phyloP scores from a whole-genome alignment of 2,113 vertebrate species.

The Psammodynastes pulverulentus region DNA sequence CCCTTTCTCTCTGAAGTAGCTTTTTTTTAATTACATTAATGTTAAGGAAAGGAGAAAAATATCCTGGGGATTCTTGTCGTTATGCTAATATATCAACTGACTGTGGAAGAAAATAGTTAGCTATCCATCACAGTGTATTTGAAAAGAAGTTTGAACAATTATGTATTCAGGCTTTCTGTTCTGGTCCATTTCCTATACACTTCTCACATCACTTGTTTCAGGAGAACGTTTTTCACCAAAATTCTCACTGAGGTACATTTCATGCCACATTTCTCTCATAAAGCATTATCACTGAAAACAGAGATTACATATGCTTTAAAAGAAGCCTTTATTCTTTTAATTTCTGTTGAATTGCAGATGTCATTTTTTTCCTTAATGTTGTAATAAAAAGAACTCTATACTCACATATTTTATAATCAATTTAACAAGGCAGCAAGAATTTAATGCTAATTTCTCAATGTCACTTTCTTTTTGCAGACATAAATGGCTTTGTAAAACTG shows the following conservation, averaged over 20 bases:
- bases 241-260: background rate
- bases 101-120: conserved; percentile 7
- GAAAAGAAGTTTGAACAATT: conserved; percentile 43
- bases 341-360: background rate
- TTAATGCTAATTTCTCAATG: background rate
- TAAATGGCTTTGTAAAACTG: background rate
- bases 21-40: conserved; percentile 27
- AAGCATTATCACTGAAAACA: conserved; percentile 32
- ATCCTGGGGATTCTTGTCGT: background rate
- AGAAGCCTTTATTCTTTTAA: background rate
- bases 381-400: background rate
- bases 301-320: background rate
- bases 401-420: background rate
- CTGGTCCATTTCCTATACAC: conserved; percentile 34
- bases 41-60: conserved; percentile 37
- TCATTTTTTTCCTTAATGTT: background rate
- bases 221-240: conserved; percentile 13
- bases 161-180: conserved; percentile 32
- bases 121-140: conserved; percentile 23
- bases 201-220: conserved; percentile 17
- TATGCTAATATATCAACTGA: conserved; percentile 24
- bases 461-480: background rate
- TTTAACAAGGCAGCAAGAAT: background rate
- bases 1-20: background rate
- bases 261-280: conserved; percentile 3